These are phyloP conservation scores for Condylura cristata DNA, from an alignment of 2,113 vertebrate species.

Conservation along the genomic window DNA sequence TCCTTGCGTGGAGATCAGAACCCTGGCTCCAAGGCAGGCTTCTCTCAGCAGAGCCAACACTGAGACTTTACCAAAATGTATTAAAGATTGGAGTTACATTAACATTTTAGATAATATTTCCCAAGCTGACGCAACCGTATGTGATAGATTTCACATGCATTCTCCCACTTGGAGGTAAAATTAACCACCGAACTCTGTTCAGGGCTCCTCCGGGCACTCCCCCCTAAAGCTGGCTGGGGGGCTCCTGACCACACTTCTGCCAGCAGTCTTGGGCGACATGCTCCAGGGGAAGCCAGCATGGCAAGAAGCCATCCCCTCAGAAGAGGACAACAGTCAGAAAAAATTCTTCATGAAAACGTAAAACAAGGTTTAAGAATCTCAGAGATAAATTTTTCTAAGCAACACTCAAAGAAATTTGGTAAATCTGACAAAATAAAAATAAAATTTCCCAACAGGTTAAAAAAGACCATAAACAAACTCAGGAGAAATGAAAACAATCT, in stretches of 20 bases:
- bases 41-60: background rate
- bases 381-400: background rate
- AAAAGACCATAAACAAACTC: conserved; percentile 16
- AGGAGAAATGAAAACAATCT: conserved; percentile 47
- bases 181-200: background rate
- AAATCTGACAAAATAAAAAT: conserved; percentile 51
- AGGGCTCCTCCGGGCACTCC: background rate
- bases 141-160: background rate
- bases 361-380: conserved; percentile 32
- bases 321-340: background rate
- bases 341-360: background rate
- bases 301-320: background rate
- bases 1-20: too few relatives aligned
- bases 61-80: background rate
- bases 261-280: too few relatives aligned
- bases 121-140: background rate
- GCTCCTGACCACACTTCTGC: background rate
- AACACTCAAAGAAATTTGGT: conserved; percentile 43
- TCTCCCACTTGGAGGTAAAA: background rate
- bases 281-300: background rate
- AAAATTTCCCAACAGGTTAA: background rate
- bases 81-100: background rate
- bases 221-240: background rate
- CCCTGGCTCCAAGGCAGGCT: background rate
- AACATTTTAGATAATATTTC: background rate